Conservation (phyloP, 2,888 invertebrate genomes). For the Synergus itoensis region DNA sequence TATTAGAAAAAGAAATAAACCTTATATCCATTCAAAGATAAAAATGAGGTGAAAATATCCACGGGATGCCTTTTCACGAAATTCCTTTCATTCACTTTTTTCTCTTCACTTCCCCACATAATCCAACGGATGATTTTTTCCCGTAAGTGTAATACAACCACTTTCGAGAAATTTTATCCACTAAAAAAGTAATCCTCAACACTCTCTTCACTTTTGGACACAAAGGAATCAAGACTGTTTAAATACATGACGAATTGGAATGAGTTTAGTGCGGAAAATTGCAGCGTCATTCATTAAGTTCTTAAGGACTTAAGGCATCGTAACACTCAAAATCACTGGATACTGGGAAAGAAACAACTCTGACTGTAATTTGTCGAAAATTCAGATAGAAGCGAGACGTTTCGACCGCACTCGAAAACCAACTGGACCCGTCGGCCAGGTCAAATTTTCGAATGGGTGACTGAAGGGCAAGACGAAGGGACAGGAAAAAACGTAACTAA, state of each 20-base stretch:
- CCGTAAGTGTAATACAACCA: neutral
- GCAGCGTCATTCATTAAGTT: slow-evolving; percentile 39
- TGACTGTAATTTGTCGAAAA: slow-evolving; percentile 31
- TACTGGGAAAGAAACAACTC: neutral
- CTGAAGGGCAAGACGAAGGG: slow-evolving; percentile 45
- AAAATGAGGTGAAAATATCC: neutral
- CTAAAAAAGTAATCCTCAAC: slow-evolving; percentile 23
- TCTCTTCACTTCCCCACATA: neutral
- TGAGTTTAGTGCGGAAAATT: slow-evolving; percentile 14
- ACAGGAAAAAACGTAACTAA: slow-evolving; percentile 69
- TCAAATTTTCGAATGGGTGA: slow-evolving; percentile 60
- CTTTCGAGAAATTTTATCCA: slow-evolving; percentile 7
- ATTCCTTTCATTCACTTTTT: neutral
- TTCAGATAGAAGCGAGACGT: slow-evolving; percentile 31
- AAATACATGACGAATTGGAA: slow-evolving; percentile 35
- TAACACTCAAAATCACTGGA: slow-evolving; percentile 23
- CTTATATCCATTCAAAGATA: neutral
- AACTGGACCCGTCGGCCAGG: slow-evolving; percentile 59
- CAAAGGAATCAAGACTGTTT: slow-evolving; percentile 20
- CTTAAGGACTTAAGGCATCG: slow-evolving; percentile 4
- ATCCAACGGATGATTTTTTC: neutral
- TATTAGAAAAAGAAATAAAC: neutral
- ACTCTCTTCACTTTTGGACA: slow-evolving; percentile 11
- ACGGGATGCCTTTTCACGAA: neutral
- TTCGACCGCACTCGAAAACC: slow-evolving; percentile 57